Conservation (phyloP, 2,113 vertebrate genomes). For the Silurus glanis region DNA sequence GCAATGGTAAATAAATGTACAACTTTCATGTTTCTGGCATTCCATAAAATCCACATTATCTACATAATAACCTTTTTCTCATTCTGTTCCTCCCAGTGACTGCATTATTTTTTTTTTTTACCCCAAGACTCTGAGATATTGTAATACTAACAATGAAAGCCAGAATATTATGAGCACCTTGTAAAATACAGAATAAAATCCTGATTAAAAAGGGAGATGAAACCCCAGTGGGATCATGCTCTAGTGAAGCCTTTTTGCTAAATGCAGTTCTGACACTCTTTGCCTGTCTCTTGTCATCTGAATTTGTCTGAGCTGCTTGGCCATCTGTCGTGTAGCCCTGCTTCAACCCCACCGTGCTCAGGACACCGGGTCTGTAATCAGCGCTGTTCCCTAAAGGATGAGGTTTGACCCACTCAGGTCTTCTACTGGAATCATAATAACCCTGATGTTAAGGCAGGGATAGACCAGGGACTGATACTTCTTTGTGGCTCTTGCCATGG, state of each 20-base stretch:
- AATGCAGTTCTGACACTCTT: background rate
- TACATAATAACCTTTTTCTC: background rate
- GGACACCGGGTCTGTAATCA: constrained; percentile 1
- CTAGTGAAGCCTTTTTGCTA: background rate
- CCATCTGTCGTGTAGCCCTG: background rate
- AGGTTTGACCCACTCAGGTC: constrained; percentile 1
- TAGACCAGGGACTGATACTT: background rate
- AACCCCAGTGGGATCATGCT: background rate
- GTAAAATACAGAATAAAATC: background rate
- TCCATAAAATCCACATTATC: background rate
- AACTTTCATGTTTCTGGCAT: background rate
- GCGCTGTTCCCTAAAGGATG: background rate
- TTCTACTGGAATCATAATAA: constrained; percentile 9
- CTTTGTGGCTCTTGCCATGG: background rate
- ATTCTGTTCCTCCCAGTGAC: background rate
- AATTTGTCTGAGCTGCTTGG: constrained; percentile 17
- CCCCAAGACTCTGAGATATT: background rate
- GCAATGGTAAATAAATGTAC: background rate
- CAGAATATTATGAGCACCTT: background rate
- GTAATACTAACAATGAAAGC: background rate
- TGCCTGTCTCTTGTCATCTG: constrained; percentile 7
- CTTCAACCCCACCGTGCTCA: constrained; percentile 19
- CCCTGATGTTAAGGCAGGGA: background rate
- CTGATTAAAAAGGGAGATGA: background rate
- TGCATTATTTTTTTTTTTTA: background rate